Percentiles rank a stretch among this genome's conserved stretches.
Evolutionary conservation across 2,797 vertebrate genomes (phyloP).

Genomic region (Bradypus variegatus): DNA sequence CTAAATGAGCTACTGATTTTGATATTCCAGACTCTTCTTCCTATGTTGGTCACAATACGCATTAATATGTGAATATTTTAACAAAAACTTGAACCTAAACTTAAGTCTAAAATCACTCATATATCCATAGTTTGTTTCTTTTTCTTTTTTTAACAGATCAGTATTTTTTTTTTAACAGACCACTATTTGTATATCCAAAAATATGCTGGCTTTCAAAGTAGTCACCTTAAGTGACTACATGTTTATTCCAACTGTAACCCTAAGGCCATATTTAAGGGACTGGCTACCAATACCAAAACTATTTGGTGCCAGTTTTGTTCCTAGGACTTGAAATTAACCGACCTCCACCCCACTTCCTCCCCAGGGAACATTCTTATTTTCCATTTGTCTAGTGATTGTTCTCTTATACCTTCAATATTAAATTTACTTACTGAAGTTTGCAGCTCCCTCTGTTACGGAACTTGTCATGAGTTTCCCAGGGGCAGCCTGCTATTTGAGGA

Average conservation of each 20-base stretch:
- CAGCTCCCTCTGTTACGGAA: neutral
- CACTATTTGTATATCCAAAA: neutral
- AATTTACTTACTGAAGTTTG: neutral
- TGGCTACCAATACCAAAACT: neutral
- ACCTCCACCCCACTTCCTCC: neutral
- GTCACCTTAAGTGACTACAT: neutral
- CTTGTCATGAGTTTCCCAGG: neutral
- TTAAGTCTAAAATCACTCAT: neutral
- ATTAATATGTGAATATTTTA: neutral
- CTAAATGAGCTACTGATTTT: neutral
- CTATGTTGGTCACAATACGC: neutral
- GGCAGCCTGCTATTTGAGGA: neutral
- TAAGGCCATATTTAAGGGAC: neutral
- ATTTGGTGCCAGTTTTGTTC: neutral
- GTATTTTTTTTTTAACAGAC: neutral
- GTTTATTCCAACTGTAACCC: neutral
- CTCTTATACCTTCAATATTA: neutral
- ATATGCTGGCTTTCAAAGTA: neutral
- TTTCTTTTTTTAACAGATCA: neutral
- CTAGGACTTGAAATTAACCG: neutral
- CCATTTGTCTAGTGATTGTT: neutral
- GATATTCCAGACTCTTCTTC: neutral
- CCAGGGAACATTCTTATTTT: neutral
- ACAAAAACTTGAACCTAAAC: neutral
- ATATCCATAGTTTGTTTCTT: neutral